Conservation (phyloP, 2,888 invertebrate species). For the Herminia tarsipennalis region DNA sequence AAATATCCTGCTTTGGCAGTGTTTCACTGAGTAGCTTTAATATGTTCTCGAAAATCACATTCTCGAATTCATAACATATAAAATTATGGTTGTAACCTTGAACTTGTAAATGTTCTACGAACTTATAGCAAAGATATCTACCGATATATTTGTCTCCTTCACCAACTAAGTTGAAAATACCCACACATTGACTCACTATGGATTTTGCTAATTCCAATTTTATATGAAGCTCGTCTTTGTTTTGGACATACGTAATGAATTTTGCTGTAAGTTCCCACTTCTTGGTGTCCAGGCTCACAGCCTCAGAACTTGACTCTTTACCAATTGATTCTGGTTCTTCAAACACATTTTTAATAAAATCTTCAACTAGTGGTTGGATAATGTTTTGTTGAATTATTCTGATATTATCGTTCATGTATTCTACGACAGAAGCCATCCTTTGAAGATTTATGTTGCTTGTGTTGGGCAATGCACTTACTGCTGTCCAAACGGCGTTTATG, state of each 20-base stretch:
- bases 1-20: conserved; percentile 40
- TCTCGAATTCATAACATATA: conserved; percentile 14
- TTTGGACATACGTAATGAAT: conserved; percentile 33
- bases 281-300: conserved; percentile 26
- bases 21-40: conserved; percentile 27
- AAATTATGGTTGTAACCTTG: conserved; percentile 9
- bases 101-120: conserved; percentile 32
- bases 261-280: conserved; percentile 49
- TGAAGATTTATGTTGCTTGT: conserved; percentile 42
- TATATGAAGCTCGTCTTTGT: conserved; percentile 24
- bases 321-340: conserved; percentile 22
- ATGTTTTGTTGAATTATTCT: conserved; percentile 44
- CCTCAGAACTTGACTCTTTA: conserved; percentile 10
- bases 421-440: conserved; percentile 40
- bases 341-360: conserved; percentile 46
- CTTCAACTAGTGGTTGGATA: conserved; percentile 45
- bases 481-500: conserved; percentile 50
- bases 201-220: conserved; percentile 30
- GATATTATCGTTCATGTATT: conserved; percentile 39
- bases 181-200: conserved; percentile 38
- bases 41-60: conserved; percentile 41
- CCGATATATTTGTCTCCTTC: conserved; percentile 21
- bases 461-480: conserved; percentile 48
- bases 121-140: conserved; percentile 28
- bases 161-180: conserved; percentile 37